phyloP scores from a whole-genome alignment of 2,888 invertebrate species.

The Eupithecia dodoneata region DNA sequence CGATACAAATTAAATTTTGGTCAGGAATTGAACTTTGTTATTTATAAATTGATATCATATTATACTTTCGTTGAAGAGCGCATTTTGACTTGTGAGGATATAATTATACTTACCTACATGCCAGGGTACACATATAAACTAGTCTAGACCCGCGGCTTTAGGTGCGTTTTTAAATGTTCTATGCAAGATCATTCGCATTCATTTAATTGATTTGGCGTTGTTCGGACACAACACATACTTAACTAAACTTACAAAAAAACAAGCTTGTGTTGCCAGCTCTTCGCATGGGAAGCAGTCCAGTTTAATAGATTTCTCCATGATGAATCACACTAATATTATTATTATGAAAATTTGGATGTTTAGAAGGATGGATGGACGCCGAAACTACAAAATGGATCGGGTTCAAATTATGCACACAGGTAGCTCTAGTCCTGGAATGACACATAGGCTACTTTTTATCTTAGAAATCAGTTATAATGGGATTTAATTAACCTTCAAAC shows the following conservation, averaged over 20 bases:
- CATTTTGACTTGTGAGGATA: neutral
- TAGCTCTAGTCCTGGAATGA: too few relatives aligned
- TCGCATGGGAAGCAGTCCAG: neutral
- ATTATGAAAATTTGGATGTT: too few relatives aligned
- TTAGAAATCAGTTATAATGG: too few relatives aligned
- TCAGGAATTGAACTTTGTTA: conserved; percentile 49
- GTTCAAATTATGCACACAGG: too few relatives aligned
- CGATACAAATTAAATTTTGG: conserved; percentile 48
- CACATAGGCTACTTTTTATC: too few relatives aligned
- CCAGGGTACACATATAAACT: neutral
- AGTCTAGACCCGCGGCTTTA: neutral
- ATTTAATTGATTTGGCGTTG: neutral
- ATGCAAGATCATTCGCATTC: neutral
- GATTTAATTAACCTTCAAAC: too few relatives aligned
- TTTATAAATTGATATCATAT: conserved; percentile 16
- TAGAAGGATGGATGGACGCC: too few relatives aligned
- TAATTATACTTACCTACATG: neutral
- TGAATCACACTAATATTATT: neutral
- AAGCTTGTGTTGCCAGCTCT: neutral
- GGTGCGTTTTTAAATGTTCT: neutral
- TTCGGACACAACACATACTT: neutral
- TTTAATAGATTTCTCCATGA: neutral
- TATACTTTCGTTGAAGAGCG: neutral
- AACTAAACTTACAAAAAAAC: neutral
- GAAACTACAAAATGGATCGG: too few relatives aligned